Conservation (phyloP, 1,140 invertebrate genomes). For the Manduca sexta region DNA sequence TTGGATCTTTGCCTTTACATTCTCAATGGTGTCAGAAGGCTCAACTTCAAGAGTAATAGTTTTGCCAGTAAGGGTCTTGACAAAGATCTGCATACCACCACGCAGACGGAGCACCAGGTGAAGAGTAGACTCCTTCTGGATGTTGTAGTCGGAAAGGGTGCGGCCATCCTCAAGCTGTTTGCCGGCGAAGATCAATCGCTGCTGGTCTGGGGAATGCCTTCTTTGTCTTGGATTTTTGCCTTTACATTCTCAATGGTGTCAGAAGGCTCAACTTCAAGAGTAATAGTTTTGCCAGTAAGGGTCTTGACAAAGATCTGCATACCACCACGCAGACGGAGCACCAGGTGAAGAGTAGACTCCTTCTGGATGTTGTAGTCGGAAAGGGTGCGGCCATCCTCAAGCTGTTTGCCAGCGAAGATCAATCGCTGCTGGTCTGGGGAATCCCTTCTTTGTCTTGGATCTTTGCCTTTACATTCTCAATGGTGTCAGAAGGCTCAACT, state of each 20-base stretch:
- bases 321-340: constrained; percentile 29
- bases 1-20: constrained; percentile 6
- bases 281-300: constrained; percentile 81
- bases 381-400: constrained; percentile 31
- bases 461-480: constrained; percentile 28
- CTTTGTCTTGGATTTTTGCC: constrained; percentile 80
- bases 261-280: constrained; percentile 78
- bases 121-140: neutral
- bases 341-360: constrained; percentile 28
- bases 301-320: constrained; percentile 77
- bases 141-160: neutral
- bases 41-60: constrained; percentile 15
- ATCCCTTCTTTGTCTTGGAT: constrained; percentile 31
- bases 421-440: constrained; percentile 27
- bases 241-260: constrained; percentile 82
- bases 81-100: constrained; percentile 77
- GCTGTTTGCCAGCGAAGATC: constrained; percentile 73
- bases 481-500: constrained; percentile 26
- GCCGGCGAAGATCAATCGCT: neutral
- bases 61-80: constrained; percentile 83
- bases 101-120: neutral
- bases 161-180: neutral
- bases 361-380: constrained; percentile 37
- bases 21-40: constrained; percentile 2
- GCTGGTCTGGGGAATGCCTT: constrained; percentile 73